Evolutionary conservation across 2,888 invertebrate species (phyloP), one percentile per base, ranked within the genome.

Genomic region (Pimpla rufipes): DNA sequence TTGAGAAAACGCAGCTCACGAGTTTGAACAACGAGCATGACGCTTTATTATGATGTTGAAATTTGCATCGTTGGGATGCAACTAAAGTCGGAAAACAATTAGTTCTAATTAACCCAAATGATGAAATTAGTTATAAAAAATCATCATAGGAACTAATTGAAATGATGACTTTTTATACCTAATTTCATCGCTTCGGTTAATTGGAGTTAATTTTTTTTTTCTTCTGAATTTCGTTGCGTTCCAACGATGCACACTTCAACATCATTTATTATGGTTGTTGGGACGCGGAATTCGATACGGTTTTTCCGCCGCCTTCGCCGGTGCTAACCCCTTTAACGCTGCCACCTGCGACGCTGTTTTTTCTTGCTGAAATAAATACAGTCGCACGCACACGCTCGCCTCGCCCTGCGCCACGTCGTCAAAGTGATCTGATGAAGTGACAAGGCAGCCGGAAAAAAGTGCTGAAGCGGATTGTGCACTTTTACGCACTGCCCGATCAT

Each of bases 361-460:
- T 70, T 37, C 45, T 55, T 55, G 21, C 3, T 64, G 35, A 64
- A 47, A 40, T 8, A 64, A 8, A 64, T 37, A 16, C 18, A 3
- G 37, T 7, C 37, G 21, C 64, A 55, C 29, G 29, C 52, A 55
- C 73, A 67, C 10, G 52, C 7, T 73, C 16, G 6, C 52, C 45
- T 42, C 18, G 50, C 45, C 52, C 66, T 16, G 37, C 13, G 21
- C 62, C 29, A 10, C 5, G 29, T n/a, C n/a, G 29, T 45, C 70
- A 76, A 50, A 70, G 37, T 62, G 45, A 57, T 37, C 47, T 42
- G 16, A 57, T n/a, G 59, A 29, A 16, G 13, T 5, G 73, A 57
- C 45, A 68, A 68, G 74, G 82, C 62, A 68, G 47, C 71, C 42
- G 78, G 68, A 55, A 82, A 82, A 74, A 52, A 68, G 73, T 74